Evolutionary conservation across 2,888 invertebrate genomes (phyloP).

Genomic region (Gnatocerus cornutus): DNA sequence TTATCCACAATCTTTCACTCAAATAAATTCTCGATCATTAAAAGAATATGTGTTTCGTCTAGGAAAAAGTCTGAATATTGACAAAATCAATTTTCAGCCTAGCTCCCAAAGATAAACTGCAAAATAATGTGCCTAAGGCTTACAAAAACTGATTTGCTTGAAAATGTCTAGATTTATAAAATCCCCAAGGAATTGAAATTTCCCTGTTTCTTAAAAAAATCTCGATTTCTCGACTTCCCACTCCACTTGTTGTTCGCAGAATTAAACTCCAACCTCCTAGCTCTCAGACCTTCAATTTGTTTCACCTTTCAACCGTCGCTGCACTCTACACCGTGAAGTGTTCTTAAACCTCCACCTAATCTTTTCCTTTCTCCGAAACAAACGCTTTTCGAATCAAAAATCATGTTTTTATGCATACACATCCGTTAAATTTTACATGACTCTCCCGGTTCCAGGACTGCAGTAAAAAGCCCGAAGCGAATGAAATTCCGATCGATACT

Average conservation of each 20-base stretch:
- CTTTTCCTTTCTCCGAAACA: background rate
- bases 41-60: too few species aligned
- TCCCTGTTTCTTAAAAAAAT: background rate
- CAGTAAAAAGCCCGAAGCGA: constrained; percentile 8
- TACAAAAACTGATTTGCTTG: too few species aligned
- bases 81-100: too few species aligned
- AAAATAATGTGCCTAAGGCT: too few species aligned
- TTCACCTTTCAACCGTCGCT: constrained; percentile 9
- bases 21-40: too few species aligned
- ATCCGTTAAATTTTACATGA: constrained; percentile 25
- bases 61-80: too few species aligned
- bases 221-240: background rate
- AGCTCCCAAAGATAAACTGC: too few species aligned
- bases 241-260: constrained; percentile 4
- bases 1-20: too few species aligned
- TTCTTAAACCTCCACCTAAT: constrained; percentile 4
- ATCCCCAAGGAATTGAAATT: too few species aligned
- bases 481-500: constrained; percentile 26
- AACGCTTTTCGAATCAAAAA: constrained; percentile 19
- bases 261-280: background rate
- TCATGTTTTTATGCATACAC: constrained; percentile 14
- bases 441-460: background rate
- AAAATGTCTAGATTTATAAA: too few species aligned
- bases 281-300: constrained; percentile 8
- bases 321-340: constrained; percentile 6